Evolutionary conservation across 2,797 vertebrate species (phyloP), one percentile per base, ranked within the genome.

Genomic region (Pteropus rufus): DNA sequence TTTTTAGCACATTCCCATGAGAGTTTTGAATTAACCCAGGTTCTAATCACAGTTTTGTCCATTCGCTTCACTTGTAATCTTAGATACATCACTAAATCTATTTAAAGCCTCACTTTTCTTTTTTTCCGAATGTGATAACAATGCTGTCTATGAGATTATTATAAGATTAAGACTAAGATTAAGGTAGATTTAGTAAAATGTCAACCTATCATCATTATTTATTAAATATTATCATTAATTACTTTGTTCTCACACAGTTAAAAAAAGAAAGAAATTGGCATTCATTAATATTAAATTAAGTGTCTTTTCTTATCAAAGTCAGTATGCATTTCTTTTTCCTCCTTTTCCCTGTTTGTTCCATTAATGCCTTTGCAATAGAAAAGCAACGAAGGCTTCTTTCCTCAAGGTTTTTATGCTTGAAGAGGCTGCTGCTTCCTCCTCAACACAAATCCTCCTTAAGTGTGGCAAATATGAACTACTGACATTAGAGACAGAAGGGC

Each of bases 241-340:
- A n/a, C 56, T 88, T 52, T 83, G 26, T 49, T 97, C 96, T 89
- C 49, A 95, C 67, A 89, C 80, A 82, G 75, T 97, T 96, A 93
- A 96, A 97, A 96, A 96, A 73, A 56, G 52, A 67, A 64, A 91
- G 3, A 94, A 75, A 77, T 93, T 52, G 93, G 86, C 77, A 89
- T 11, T 96, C 67, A 96, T 93, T 86, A 46, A n/a, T 56, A 41
- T 56, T 84, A 41, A 89, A 93, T 70, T 62, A 67, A 14, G 60
- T 52, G 62, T 54, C 3, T 67, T 70, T 26, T 81, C 54, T 83
- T 79, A 44, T 44, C 26, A 19, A 77, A 84, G 34, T 44, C 39
- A 67, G 52, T 21, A 0, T 58, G 14, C 3, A 11, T 69, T 44
- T 76, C 16, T 54, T 84, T 62, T 11, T 29, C 11, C 10, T 60